Evolutionary conservation across 2,797 vertebrate species (phyloP).

Genomic region (Acrocephalus scirpaceus): DNA sequence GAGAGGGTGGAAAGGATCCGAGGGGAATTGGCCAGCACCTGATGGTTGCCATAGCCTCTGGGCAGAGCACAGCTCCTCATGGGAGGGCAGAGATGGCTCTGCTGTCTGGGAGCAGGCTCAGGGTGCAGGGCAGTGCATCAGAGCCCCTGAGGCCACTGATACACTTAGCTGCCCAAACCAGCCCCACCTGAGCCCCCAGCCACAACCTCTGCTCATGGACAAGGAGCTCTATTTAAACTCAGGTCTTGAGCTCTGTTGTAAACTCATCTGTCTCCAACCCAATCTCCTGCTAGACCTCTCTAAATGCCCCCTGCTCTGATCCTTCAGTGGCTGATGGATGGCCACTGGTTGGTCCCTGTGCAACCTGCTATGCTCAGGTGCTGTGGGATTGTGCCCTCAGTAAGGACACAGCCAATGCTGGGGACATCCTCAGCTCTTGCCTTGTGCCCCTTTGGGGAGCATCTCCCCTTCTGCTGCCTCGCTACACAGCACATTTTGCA

Average conservation of each 20-base stretch:
- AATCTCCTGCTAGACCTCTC: background rate
- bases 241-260: background rate
- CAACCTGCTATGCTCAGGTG: background rate
- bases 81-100: background rate
- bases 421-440: background rate
- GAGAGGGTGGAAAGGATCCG: background rate
- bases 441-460: background rate
- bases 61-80: background rate
- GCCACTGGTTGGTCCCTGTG: background rate
- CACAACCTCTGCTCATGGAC: background rate
- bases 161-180: background rate
- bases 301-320: background rate
- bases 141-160: background rate
- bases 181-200: background rate
- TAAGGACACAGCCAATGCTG: background rate
- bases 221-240: background rate
- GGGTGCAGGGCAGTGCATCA: background rate
- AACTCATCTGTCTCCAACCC: accelerated
- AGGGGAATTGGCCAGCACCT: background rate
- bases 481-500: background rate
- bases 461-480: background rate
- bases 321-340: background rate
- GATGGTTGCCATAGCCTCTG: background rate
- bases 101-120: background rate
- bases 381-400: background rate